Base-by-base conservation (phyloP, 2,113 vertebrate species). In the Chrysochloris asiatica region DNA sequence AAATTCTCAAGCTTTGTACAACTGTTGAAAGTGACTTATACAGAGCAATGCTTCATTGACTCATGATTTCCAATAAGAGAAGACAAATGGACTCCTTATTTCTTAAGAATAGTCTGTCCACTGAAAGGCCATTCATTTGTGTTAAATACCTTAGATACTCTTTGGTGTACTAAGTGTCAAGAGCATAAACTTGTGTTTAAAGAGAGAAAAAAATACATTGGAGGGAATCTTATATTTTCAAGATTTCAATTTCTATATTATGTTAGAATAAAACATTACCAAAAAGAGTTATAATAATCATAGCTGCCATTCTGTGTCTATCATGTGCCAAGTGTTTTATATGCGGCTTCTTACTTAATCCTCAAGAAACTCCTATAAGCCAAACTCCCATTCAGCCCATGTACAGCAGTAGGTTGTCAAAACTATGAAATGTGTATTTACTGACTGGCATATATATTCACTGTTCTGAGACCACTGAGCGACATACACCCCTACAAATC, bases 1-100 rank as follows among this genome's bases (percentile, higher is more conserved):
- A 96, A 83, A 90, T 52, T 94, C 79, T 94, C 78, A 91, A 86
- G 73, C 38, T 78, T 88, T 54, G 48, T n/a, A 13, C 48, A 78
- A 50, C 54, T 21, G 1, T 47, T 69, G 19, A 26, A 89, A 85
- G 41, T 69, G 47, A 14, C n/a, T n/a, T n/a, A n/a, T 1, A 54
- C 38, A 45, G 33, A 89, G 38, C 22, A 88, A 86, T 82, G 41
- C 54, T 65, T 48, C 63, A 24, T 4, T 88, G 26, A 45, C 79
- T 89, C 48, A 36, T 83, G 28, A 14, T 94, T 94, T 92, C 79
- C 75, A 89, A 22, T 17, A 59, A 91, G 4, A 86, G 33, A 54
- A 33, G 72, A 72, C 83, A 43, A 24, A 10, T 67, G 73, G 8
- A 69, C 8, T 63, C 38, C 33, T 63, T 91, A 84, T 63, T 93